Base-by-base conservation (phyloP, 2,113 vertebrate genomes). In the Emydocephalus ijimae region DNA sequence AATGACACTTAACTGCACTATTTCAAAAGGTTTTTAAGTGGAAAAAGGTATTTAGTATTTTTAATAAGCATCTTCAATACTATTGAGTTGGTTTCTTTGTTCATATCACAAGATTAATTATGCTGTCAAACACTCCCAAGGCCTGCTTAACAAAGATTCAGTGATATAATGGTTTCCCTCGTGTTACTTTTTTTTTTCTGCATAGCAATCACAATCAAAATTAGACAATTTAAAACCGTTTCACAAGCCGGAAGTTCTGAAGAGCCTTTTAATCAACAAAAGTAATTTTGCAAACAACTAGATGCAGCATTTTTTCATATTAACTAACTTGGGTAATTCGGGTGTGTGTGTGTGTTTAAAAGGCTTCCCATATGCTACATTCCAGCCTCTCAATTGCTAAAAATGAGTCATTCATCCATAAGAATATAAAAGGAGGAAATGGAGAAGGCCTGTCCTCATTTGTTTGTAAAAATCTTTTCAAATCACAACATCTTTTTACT, bases 81-180 rank as follows among this genome's bases (percentile, higher is more conserved):
- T 99, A 99, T 99, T 99, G 99, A 99, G 99, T 98, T 98, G 98
- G 98, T 98, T 98, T 98, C 99, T 99, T 99, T 99, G 99, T 99
- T 99, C 99, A 99, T 99, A 99, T 99, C 98, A 98, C 98, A 99
- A 99, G 99, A 99, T 99, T 99, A 99, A 99, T 99, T 99, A 99
- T 99, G 98, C 99, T 99, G 99, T 99, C 99, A 99, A 98, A 96
- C 98, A 98, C 98, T 99, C 99, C 99, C 99, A 99, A 99, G 98
- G 98, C 98, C 98, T 99, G 98, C 99, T 99, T 99, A 99, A 99
- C 99, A 99, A 99, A 99, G 99, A 99, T 99, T 99, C 99, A 99
- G 98, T 99, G 99, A 99, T 99, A 99, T 99, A 99, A 99, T 99
- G 98, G 97, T 98, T 98, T 97, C 98, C 92, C 98, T 99, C 98